These are phyloP conservation scores for Oriolus oriolus DNA, from an alignment of 2,113 vertebrate species.

Conservation along the genomic window DNA sequence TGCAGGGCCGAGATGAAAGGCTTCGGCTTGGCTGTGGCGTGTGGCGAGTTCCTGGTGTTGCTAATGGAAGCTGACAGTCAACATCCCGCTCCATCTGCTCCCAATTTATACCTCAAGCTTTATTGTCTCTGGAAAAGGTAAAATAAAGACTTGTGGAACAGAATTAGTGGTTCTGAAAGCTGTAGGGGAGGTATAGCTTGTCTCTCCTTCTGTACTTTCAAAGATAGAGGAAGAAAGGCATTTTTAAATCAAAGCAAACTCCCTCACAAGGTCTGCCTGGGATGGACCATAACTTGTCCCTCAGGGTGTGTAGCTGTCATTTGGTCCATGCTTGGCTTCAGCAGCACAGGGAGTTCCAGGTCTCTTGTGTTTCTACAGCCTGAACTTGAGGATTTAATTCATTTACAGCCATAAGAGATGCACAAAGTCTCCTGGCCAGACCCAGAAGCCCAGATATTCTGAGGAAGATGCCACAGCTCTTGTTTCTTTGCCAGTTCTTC, in stretches of 20 bases:
- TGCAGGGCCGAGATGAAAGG: neutral
- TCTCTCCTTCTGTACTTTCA: rapidly evolving
- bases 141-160: neutral
- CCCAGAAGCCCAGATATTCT: neutral
- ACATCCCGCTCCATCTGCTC: conserved; percentile 1
- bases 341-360: neutral
- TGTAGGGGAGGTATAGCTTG: rapidly evolving
- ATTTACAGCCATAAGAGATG: neutral
- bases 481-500: neutral
- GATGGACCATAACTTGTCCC: neutral
- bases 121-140: neutral
- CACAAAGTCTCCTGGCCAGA: neutral
- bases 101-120: neutral
- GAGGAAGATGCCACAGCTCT: neutral
- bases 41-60: rapidly evolving
- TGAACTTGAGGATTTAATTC: neutral
- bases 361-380: neutral
- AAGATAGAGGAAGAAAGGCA: neutral
- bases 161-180: neutral
- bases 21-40: neutral
- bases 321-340: neutral
- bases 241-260: neutral
- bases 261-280: neutral
- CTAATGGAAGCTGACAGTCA: conserved; percentile 36
- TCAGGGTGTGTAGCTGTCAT: neutral